Evolutionary conservation across 64 coral and sea anemone species (phyloP).

Genomic region (Actinia tenebrosa): DNA sequence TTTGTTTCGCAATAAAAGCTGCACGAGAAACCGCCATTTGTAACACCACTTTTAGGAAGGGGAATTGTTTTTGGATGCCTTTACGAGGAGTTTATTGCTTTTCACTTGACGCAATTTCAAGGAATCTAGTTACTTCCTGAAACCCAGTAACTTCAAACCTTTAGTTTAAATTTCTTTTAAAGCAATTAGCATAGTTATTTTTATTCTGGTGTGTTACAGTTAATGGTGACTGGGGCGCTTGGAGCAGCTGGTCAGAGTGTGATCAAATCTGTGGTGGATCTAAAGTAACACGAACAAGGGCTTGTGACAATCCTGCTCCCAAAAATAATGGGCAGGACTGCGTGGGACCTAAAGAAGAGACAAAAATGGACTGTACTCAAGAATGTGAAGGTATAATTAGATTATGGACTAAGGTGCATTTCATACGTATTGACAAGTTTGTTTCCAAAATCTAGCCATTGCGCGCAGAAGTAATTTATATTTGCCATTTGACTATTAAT

Average conservation of each 20-base stretch:
- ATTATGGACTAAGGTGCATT: background rate
- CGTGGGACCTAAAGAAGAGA: constrained; percentile 18
- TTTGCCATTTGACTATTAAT: no score
- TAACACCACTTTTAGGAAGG: no score
- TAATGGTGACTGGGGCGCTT: constrained; percentile 34
- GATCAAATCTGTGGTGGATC: constrained; percentile 21
- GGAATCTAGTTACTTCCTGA: no score
- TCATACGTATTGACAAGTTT: background rate
- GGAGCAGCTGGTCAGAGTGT: constrained; percentile 12
- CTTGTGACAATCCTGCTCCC: constrained; percentile 43
- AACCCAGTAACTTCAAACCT: no score
- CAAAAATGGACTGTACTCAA: constrained; percentile 21
- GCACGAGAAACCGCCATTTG: no score
- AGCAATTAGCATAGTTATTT: background rate
- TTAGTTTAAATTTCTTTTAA: no score
- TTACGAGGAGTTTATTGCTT: no score
- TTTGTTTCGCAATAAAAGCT: no score
- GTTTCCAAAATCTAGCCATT: background rate
- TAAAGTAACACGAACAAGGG: constrained; percentile 13
- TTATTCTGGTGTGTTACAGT: background rate
- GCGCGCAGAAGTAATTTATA: no score
- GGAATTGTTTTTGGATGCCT: no score
- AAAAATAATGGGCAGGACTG: constrained; percentile 22
- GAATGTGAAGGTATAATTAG: constrained; percentile 29
- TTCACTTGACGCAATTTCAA: no score